Percentiles rank a stretch among this genome's conserved stretches.
Conservation (phyloP, 2,113 vertebrate species). For the Oncorhynchus tshawytscha region DNA sequence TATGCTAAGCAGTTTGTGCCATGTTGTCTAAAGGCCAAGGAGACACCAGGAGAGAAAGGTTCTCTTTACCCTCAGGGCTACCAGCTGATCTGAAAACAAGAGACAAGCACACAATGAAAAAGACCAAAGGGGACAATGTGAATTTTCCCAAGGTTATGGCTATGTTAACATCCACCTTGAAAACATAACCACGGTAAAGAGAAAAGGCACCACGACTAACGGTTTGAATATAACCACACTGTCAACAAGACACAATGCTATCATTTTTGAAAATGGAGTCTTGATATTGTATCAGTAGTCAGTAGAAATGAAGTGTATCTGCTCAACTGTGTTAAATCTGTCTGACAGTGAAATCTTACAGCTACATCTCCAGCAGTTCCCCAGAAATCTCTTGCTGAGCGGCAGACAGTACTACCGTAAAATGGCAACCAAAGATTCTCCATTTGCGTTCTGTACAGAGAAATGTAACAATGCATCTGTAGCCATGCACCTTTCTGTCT, state of each 20-base stretch:
- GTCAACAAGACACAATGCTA: too few species aligned
- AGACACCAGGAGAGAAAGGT: background rate
- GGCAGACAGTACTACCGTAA: too few species aligned
- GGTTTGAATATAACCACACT: too few species aligned
- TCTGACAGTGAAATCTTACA: conserved; percentile 10
- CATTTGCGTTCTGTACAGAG: too few species aligned
- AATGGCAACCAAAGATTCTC: too few species aligned
- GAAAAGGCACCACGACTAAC: background rate
- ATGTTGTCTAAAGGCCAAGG: conserved; percentile 18
- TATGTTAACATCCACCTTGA: background rate
- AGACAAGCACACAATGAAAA: background rate
- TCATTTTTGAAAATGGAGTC: too few species aligned
- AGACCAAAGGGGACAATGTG: background rate
- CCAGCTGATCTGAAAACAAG: conserved; percentile 11
- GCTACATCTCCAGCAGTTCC: conserved; percentile 7
- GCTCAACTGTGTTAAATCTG: conserved; percentile 11
- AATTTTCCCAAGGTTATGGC: background rate
- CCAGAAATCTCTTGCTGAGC: too few species aligned
- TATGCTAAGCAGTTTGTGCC: background rate
- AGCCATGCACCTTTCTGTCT: too few species aligned
- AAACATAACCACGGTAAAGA: background rate
- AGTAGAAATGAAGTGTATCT: background rate
- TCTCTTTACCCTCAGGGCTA: conserved; percentile 3
- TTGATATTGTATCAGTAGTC: too few species aligned
- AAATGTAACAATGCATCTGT: too few species aligned